Percentiles rank a stretch among this genome's conserved stretches.
Conservation (phyloP, 2,888 invertebrate genomes). For the Meandrusa payeni region DNA sequence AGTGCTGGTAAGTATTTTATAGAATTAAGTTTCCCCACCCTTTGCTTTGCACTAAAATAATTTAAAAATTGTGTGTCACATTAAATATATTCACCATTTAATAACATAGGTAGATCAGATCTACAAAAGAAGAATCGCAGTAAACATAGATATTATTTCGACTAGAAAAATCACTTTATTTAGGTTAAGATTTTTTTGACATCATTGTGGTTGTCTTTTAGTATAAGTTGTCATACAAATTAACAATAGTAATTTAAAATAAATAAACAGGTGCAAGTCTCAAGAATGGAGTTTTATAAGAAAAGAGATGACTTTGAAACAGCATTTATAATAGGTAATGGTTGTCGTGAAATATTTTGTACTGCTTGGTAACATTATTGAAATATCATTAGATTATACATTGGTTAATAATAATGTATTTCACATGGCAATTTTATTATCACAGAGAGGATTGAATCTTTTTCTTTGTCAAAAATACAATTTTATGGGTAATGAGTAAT, state of each 20-base stretch:
- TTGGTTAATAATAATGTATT: constrained; percentile 35
- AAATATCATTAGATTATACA: constrained; percentile 36
- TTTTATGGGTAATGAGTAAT: constrained; percentile 51
- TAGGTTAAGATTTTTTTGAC: constrained; percentile 57
- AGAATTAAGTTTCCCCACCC: constrained; percentile 48
- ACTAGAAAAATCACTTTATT: constrained; percentile 49
- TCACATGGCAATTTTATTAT: constrained; percentile 43
- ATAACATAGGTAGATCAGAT: constrained; percentile 62
- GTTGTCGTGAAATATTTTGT: constrained; percentile 35
- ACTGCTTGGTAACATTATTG: constrained; percentile 35
- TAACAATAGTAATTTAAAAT: constrained; percentile 38
- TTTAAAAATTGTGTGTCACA: constrained; percentile 49
- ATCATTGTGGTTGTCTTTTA: constrained; percentile 39
- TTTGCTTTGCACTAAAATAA: constrained; percentile 43
- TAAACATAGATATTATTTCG: constrained; percentile 27
- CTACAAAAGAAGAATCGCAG: constrained; percentile 45
- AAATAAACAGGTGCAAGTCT: constrained; percentile 62
- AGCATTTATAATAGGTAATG: constrained; percentile 42
- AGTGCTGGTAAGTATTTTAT: constrained; percentile 55
- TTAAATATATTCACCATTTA: constrained; percentile 34
- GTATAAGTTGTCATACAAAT: constrained; percentile 39
- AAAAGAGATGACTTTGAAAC: constrained; percentile 31
- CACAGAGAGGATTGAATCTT: constrained; percentile 65
- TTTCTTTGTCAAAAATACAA: constrained; percentile 43
- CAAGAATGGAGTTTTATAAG: constrained; percentile 48